phyloP scores from a whole-genome alignment of 2,797 vertebrate species.

The Cheirogaleus major region DNA sequence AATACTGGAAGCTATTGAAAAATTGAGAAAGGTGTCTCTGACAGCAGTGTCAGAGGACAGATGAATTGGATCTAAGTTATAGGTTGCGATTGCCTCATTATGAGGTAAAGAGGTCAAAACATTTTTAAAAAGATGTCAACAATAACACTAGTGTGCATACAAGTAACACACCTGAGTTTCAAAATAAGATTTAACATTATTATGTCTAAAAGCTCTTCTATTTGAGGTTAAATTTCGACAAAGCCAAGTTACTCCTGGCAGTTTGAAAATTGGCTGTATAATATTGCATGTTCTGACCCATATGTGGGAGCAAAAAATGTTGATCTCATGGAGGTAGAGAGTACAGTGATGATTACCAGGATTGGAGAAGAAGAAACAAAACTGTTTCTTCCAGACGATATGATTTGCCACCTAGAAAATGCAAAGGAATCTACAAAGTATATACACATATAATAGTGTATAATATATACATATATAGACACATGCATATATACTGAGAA shows the following conservation, averaged over 20 bases:
- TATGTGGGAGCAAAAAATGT: too few relatives aligned
- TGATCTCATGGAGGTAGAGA: too few relatives aligned
- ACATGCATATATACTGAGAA: not conserved
- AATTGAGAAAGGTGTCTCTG: not conserved
- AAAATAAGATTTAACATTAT: not conserved
- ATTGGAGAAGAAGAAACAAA: not conserved
- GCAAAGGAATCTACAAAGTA: not conserved
- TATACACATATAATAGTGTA: not conserved
- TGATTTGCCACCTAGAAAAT: not conserved
- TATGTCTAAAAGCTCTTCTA: not conserved
- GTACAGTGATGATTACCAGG: too few relatives aligned
- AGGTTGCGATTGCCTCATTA: not conserved
- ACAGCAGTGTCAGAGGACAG: not conserved
- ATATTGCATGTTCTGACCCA: too few relatives aligned
- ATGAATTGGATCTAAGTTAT: not conserved
- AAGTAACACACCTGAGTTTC: not conserved
- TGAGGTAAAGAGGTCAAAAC: not conserved
- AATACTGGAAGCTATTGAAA: not conserved
- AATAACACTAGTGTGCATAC: not conserved
- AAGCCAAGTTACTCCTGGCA: not conserved
- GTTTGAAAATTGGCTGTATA: too few relatives aligned
- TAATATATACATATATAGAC: not conserved
- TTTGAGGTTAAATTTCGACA: conserved; percentile 28
- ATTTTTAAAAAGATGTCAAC: not conserved
- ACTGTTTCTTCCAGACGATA: not conserved